Percentiles rank a stretch among this genome's conserved stretches.
phyloP scores from a whole-genome alignment of 92 coral and sea anemone genomes.

The Pocillopora meandrina region DNA sequence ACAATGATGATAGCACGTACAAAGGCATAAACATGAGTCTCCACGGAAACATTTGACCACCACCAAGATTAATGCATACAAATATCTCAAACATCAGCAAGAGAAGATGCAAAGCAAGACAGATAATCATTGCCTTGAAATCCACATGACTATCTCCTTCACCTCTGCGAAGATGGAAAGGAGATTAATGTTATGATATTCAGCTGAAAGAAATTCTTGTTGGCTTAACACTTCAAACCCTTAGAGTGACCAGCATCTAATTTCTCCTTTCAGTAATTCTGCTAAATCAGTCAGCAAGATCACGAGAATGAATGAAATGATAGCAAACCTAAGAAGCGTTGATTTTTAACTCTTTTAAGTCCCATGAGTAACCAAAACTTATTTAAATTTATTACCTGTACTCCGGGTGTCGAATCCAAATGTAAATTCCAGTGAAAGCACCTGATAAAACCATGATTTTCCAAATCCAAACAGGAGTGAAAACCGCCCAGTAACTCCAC shows the following conservation, averaged over 20 bases:
- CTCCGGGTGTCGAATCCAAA: constrained; percentile 93
- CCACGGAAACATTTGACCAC: constrained; percentile 76
- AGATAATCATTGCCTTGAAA: constrained; percentile 97
- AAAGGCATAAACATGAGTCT: constrained; percentile 93
- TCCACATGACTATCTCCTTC: constrained; percentile 94
- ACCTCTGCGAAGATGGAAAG: constrained; percentile 60
- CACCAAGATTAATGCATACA: constrained; percentile 85
- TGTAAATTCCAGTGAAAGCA: constrained; percentile 84
- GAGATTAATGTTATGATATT: background rate
- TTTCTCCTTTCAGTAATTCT: no score
- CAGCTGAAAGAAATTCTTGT: no score
- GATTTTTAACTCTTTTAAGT: no score
- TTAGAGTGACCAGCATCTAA: no score
- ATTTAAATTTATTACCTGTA: constrained; percentile 66
- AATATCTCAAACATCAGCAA: constrained; percentile 89
- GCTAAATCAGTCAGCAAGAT: no score
- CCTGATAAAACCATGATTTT: constrained; percentile 82
- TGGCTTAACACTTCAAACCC: no score
- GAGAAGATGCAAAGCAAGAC: constrained; percentile 83
- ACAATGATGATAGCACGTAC: constrained; percentile 85
- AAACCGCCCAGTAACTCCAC: constrained; percentile 99
- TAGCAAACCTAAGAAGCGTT: no score
- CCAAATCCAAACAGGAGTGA: constrained; percentile 98
- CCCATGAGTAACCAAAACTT: background rate
- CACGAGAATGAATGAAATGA: no score